These are phyloP conservation scores for Tenthredo notha DNA, from an alignment of 2,888 invertebrate species.

Conservation along the genomic window DNA sequence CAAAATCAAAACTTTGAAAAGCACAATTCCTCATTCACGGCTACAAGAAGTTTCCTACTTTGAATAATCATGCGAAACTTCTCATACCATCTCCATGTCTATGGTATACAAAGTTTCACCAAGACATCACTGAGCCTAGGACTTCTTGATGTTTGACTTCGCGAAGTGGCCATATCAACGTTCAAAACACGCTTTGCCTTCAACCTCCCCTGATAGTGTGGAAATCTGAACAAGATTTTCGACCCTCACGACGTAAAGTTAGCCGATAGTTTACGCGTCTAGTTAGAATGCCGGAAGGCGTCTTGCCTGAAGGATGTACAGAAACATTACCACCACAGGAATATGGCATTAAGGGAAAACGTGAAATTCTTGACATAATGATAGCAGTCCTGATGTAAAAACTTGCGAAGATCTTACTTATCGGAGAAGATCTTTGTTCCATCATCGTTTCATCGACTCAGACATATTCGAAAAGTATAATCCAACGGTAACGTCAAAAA, in stretches of 20 bases:
- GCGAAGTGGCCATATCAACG: neutral
- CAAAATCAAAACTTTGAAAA: slow-evolving; percentile 11
- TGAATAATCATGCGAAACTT: slow-evolving; percentile 13
- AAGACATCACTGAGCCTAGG: neutral
- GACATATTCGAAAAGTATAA: neutral
- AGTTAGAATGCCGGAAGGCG: neutral
- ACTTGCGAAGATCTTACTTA: neutral
- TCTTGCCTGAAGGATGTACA: neutral
- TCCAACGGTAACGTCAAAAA: neutral
- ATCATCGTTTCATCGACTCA: neutral
- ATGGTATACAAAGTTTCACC: neutral
- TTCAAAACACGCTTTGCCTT: neutral
- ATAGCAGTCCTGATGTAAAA: neutral
- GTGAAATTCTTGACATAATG: neutral
- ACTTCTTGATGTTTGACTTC: neutral
- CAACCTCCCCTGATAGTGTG: neutral
- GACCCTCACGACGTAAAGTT: slow-evolving; percentile 16
- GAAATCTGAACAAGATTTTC: neutral
- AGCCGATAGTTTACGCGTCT: neutral
- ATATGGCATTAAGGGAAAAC: neutral
- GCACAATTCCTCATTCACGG: neutral
- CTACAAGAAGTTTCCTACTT: neutral
- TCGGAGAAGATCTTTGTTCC: neutral
- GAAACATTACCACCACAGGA: neutral
- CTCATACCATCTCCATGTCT: neutral